Base-by-base conservation (phyloP, 2,888 invertebrate genomes). In the Barypeithes pellucidus region DNA sequence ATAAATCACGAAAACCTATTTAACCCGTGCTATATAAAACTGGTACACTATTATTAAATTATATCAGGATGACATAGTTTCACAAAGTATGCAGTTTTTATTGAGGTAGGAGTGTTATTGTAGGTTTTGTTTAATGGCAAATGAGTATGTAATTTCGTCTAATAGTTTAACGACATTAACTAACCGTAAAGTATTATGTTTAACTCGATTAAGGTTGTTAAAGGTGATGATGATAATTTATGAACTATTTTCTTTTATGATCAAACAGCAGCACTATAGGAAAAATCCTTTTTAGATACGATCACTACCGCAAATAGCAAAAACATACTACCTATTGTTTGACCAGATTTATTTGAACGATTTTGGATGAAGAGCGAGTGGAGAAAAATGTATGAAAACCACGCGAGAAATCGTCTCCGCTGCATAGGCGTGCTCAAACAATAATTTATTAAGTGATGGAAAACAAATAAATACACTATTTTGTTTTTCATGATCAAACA, bases 71-170 rank as follows among this genome's bases (percentile, higher is more conserved):
- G 63, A 63, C 63, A 63, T 47, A 66, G 24, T 52, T 52, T 39
- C 22, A 39, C 39, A 33, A 66, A 66, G 43, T 52, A 52, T 66
- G 52, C 50, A 50, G 57, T 61, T 62, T 61, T 69, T 69, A 69
- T 69, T 69, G 54, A 69, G 62, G 69, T 69, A 39, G 69, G 69
- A 69, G 67, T 59, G 57, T 57, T 57, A n/a, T 18, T 60, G 45
- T 68, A 47, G 59, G 59, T 22, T 57, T 60, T 39, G 54, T 54
- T 41, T 70, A 70, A 70, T 63, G 22, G 70, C 43, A 57, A 24
- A 63, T 70, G 62, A 70, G 50, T 63, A 70, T 59, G 47, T 63
- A 71, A 63, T 66, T 59, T 57, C 41, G 24, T 63, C 43, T 66
- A 66, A 71, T 71, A 45, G 54, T 36, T 57, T 71, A 71, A 71